Evolutionary conservation across 35 echinoderm and acorn worm genomes (phyloP), one percentile per base, ranked within the genome.

Genomic region (Apostichopus parvimensis): DNA sequence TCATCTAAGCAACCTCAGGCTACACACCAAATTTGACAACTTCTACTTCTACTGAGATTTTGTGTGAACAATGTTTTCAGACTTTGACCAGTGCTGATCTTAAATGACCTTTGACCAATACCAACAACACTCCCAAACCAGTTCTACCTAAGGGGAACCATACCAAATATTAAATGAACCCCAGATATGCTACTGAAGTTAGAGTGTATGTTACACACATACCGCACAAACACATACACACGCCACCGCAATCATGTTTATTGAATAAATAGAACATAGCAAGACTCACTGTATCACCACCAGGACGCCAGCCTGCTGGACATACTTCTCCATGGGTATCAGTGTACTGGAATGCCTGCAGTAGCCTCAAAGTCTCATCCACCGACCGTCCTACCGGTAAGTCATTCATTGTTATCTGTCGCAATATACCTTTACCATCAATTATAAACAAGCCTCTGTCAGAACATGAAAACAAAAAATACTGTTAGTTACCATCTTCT

Each of bases 381-480:
- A 98, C 97, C 18, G 95, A 98, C 54, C 97, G 87, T 24, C 97
- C 97, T 5, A 98, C 97, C 6, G 94, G 97, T 54, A 98, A 91
- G 87, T 98, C 97, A 66, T 98, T 98, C 97, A 98, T 98, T 6
- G 97, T 98, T 54, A 98, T 98, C 58, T 98, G 97, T 23, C 97
- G 92, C 52, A 98, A 45, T 59, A 95, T 86, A 77, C 97, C 97
- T 55, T 94, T 94, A 70, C 90, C 94, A 86, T 98, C 97, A 83
- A 98, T 98, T 20, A 98, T 98, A 78, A 98, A 98, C 54, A 98
- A 66, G 56, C 97, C 97, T 93, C 97, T 98, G 83, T 72, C 77
- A 73, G 91, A 56, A 10, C 66, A 92, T 3, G 2, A 66, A 26
- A 87, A 87, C 9, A 1, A 25, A 6, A 58, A 62, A 20, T 54